Conservation (phyloP, 2,113 vertebrate species). For the Phalacrocorax pelagicus region DNA sequence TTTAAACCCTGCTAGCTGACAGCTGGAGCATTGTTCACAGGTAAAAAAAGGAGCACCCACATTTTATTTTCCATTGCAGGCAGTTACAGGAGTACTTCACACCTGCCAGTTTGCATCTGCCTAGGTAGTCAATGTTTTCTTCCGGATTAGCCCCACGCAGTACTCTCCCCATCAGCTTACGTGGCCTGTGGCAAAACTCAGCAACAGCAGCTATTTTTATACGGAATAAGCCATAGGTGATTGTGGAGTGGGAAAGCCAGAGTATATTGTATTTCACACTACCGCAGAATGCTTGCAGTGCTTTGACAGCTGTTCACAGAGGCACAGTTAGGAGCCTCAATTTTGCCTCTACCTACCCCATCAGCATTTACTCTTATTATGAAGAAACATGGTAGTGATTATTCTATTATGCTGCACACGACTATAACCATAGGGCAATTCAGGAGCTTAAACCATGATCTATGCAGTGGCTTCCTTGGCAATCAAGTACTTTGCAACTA, state of each 20-base stretch:
- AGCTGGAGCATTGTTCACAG: neutral
- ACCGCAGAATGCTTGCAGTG: neutral
- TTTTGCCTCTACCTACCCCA: constrained; percentile 14
- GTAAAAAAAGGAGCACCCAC: neutral
- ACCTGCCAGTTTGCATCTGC: constrained; percentile 57
- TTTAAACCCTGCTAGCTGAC: neutral
- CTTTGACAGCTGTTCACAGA: constrained; percentile 20
- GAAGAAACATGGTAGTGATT: constrained; percentile 14
- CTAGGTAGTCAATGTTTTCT: neutral
- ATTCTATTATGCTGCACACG: neutral
- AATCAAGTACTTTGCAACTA: neutral
- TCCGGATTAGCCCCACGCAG: neutral
- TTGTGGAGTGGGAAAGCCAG: neutral
- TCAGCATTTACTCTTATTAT: neutral
- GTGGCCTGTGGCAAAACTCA: neutral
- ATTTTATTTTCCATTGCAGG: neutral
- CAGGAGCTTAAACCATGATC: neutral
- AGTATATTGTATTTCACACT: neutral
- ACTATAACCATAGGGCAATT: neutral
- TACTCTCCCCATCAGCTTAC: neutral
- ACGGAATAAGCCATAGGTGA: neutral
- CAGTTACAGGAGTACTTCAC: constrained; percentile 39
- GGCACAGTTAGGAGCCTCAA: neutral
- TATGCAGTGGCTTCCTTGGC: neutral
- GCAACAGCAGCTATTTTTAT: constrained; percentile 23